Evolutionary conservation across 2,113 vertebrate genomes (phyloP).

Genomic region (Bubo scandiacus): DNA sequence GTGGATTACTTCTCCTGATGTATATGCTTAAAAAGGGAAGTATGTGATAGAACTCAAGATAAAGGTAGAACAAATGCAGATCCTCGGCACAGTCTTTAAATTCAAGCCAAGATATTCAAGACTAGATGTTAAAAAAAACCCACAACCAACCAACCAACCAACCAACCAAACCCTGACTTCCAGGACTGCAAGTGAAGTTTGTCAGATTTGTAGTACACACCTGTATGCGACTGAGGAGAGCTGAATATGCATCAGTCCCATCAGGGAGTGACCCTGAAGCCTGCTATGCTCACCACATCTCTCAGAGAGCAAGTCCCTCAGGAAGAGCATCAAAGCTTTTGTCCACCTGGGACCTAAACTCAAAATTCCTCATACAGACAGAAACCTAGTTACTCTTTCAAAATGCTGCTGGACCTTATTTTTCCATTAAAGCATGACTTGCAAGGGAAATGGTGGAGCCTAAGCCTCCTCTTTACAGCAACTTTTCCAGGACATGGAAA

Average conservation of each 20-base stretch:
- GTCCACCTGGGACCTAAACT: background rate
- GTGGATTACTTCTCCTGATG: background rate
- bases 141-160: background rate
- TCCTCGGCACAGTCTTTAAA: background rate
- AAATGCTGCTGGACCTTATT: background rate
- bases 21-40: background rate
- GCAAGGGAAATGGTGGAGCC: background rate
- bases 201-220: background rate
- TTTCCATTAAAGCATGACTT: background rate
- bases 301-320: background rate
- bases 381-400: background rate
- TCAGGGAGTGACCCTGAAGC: background rate
- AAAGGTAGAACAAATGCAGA: background rate
- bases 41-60: background rate
- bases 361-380: background rate
- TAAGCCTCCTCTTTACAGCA: background rate
- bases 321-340: background rate
- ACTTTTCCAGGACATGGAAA: background rate
- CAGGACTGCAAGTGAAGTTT: background rate
- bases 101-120: background rate
- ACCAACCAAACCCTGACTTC: background rate
- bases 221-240: background rate
- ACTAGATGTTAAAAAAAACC: background rate
- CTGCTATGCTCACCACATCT: background rate
- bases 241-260: accelerated